Conservation (phyloP, 2,888 invertebrate genomes). For the Stratiomys singularior region DNA sequence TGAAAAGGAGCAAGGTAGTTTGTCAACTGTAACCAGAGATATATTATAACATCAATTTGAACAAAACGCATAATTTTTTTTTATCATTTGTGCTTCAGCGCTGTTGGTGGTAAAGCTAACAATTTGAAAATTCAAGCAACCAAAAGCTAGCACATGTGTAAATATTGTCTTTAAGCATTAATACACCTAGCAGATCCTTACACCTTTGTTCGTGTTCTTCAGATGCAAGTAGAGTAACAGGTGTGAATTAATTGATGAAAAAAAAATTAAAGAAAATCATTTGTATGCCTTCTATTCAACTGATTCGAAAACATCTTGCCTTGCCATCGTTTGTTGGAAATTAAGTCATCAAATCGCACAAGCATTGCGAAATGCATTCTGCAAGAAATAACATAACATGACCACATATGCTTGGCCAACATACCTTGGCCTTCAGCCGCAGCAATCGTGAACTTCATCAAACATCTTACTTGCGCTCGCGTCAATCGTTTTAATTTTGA, state of each 20-base stretch:
- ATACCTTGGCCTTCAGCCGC: neutral
- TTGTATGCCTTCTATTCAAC: neutral
- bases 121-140: too few relatives aligned
- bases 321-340: neutral
- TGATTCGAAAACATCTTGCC: neutral
- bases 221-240: neutral
- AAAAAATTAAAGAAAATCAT: neutral
- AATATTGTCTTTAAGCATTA: too few relatives aligned
- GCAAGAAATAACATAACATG: neutral
- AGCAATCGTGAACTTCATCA: neutral
- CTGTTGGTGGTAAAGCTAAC: too few relatives aligned
- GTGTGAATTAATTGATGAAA: neutral
- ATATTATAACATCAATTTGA: too few relatives aligned
- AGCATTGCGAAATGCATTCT: neutral
- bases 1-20: too few relatives aligned
- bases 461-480: conserved; percentile 18
- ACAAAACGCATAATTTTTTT: too few relatives aligned
- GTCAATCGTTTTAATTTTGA: conserved; percentile 44
- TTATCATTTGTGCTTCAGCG: too few relatives aligned
- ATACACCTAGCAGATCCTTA: too few relatives aligned
- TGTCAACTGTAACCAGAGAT: too few relatives aligned
- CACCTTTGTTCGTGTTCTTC: neutral
- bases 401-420: neutral
- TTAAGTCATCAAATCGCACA: neutral
- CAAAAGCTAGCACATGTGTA: too few relatives aligned